These are phyloP conservation scores for Ophion ellenae DNA, from an alignment of 2,888 invertebrate genomes.

Conservation along the genomic window DNA sequence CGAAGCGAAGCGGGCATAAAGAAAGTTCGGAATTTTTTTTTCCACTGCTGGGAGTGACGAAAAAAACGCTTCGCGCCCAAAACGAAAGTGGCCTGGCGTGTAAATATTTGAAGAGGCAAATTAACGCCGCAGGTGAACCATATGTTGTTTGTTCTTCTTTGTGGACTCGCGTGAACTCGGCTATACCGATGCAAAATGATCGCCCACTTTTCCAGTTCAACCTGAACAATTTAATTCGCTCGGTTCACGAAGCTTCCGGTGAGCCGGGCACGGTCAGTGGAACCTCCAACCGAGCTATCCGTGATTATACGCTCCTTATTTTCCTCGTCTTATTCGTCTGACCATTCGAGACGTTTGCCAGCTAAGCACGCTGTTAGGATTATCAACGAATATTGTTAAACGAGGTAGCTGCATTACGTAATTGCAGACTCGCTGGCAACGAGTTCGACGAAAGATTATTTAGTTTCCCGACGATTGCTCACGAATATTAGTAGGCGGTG, in stretches of 20 bases:
- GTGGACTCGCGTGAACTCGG: not conserved
- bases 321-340: not conserved
- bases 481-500: not conserved
- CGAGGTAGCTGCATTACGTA: too few relatives aligned
- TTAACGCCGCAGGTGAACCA: constrained; percentile 14
- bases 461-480: not conserved
- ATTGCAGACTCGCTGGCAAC: too few relatives aligned
- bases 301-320: not conserved
- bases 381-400: too few relatives aligned
- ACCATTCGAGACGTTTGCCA: too few relatives aligned
- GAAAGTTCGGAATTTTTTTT: too few relatives aligned
- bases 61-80: too few relatives aligned
- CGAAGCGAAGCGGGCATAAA: too few relatives aligned
- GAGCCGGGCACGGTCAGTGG: not conserved
- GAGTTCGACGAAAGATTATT: not conserved
- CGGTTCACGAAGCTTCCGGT: constrained; percentile 43
- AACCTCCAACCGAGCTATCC: not conserved
- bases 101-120: constrained; percentile 23
- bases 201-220: constrained; percentile 44
- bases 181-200: not conserved
- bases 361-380: too few relatives aligned
- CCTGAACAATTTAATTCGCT: constrained; percentile 48
- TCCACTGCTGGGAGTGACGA: too few relatives aligned
- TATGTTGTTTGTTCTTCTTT: constrained; percentile 10
- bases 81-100: not conserved